These are phyloP conservation scores for Acomys russatus DNA, from an alignment of 2,797 vertebrate genomes.

Conservation along the genomic window DNA sequence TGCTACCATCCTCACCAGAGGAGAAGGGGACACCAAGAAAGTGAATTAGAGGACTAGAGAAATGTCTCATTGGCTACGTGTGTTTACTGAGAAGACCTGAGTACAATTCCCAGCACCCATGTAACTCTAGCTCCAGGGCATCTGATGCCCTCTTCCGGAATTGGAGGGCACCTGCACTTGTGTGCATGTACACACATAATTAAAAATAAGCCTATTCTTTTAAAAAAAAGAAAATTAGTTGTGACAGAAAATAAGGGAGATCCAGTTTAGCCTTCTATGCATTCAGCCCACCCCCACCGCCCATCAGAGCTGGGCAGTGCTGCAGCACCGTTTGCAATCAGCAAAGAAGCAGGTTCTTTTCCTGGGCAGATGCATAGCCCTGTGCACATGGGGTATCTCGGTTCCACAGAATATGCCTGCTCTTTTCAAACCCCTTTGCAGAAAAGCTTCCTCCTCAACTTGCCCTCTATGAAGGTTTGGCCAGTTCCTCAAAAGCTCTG, in stretches of 20 bases:
- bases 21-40: not conserved
- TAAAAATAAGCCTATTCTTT: not conserved
- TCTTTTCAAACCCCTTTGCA: not conserved
- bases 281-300: not conserved
- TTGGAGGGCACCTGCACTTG: not conserved
- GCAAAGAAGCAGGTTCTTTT: slow-evolving; percentile 1
- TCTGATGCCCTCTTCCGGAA: not conserved
- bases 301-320: not conserved
- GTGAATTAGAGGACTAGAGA: not conserved
- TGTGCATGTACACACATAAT: not conserved
- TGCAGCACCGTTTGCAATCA: not conserved
- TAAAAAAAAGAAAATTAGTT: not conserved
- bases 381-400: not conserved
- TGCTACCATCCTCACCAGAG: not conserved
- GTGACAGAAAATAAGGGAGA: not conserved
- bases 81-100: not conserved
- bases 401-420: not conserved
- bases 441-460: not conserved
- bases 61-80: not conserved
- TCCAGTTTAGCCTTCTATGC: not conserved
- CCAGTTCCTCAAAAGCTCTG: not conserved
- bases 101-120: not conserved
- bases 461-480: not conserved
- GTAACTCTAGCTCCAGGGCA: not conserved
- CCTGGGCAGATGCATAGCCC: not conserved